These are phyloP conservation scores for Pangasianodon hypophthalmus DNA, from an alignment of 2,113 vertebrate species.

Conservation along the genomic window DNA sequence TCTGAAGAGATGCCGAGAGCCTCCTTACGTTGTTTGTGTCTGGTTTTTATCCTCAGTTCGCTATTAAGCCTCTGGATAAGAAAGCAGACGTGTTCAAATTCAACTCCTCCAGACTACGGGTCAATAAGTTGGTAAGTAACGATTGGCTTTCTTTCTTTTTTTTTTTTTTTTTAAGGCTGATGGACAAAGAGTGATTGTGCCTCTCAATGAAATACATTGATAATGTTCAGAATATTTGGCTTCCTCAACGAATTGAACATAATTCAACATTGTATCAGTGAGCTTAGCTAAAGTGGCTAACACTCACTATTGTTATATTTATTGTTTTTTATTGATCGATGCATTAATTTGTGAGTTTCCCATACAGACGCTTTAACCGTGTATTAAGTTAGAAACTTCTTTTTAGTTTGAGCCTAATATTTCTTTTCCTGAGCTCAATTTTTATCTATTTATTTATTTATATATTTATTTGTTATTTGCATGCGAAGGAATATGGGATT, in stretches of 20 bases:
- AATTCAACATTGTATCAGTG: not conserved
- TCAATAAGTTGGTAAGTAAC: conserved; percentile 91
- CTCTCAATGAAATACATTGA: no score
- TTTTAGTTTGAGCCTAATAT: not conserved
- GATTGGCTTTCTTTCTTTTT: not conserved
- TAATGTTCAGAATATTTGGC: not conserved
- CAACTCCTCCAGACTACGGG: conserved; percentile 91
- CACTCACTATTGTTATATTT: not conserved
- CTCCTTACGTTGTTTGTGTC: not conserved
- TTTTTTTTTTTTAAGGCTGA: not conserved
- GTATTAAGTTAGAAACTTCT: not conserved
- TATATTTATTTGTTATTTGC: not conserved
- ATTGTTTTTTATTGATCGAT: not conserved
- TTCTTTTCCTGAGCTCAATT: not conserved
- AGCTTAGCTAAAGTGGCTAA: not conserved
- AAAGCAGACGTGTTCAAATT: conserved; percentile 96
- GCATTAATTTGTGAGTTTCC: not conserved
- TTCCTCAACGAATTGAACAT: not conserved
- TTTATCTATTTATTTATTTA: not conserved
- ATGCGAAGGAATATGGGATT: not conserved
- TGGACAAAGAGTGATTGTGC: no score
- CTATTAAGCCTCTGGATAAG: conserved; percentile 96
- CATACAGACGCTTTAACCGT: not conserved
- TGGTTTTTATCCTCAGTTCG: conserved; percentile 76
- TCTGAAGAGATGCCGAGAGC: not conserved